A percentile compares a stretch with the other conserved stretches of the same genome.
phyloP scores from a whole-genome alignment of 2,113 vertebrate genomes.

The Sander vitreus region DNA sequence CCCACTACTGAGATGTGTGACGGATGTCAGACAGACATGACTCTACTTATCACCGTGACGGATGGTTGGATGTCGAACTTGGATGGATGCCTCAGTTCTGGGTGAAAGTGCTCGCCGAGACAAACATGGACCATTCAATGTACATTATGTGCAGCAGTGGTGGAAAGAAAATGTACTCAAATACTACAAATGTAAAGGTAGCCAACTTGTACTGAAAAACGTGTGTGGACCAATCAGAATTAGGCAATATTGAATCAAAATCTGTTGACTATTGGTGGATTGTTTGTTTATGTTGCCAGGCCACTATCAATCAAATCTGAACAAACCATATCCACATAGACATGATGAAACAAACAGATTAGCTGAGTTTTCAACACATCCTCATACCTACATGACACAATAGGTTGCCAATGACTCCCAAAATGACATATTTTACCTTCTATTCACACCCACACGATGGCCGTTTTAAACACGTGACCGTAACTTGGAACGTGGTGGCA shows the following conservation, averaged over 20 bases:
- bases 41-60: constrained; percentile 76
- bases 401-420: no score
- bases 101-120: constrained; percentile 10
- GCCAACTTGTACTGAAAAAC: not conserved
- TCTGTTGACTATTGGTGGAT: not conserved
- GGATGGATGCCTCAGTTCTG: constrained; percentile 50
- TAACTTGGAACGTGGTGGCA: no score
- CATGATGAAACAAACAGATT: not conserved
- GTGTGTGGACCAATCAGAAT: not conserved
- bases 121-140: constrained; percentile 11
- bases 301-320: not conserved
- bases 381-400: no score
- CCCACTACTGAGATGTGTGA: constrained; percentile 70
- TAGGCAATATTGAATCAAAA: not conserved
- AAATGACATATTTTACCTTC: no score
- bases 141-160: not conserved
- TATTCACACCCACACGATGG: no score
- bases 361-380: not conserved
- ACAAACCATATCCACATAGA: not conserved
- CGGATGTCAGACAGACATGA: constrained; percentile 74
- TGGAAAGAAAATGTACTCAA: not conserved
- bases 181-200: not conserved
- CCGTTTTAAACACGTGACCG: no score
- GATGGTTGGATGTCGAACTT: constrained; percentile 62
- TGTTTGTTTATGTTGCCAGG: not conserved